Percentiles rank a stretch among this genome's conserved stretches.
phyloP scores from a whole-genome alignment of 2,113 vertebrate species.

The Plecotus auritus region DNA sequence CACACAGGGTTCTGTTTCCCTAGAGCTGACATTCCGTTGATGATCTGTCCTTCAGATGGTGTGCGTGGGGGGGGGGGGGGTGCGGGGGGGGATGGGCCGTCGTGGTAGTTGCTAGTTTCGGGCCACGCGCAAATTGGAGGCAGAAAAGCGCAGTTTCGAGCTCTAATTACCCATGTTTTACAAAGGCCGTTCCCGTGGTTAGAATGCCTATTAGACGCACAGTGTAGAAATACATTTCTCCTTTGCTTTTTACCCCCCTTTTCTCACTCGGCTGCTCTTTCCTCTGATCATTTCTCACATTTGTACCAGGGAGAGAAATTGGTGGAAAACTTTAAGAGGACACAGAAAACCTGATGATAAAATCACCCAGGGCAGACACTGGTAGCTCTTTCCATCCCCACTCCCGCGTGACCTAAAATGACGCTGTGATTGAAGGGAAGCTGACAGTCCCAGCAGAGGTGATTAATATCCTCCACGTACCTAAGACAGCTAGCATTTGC shows the following conservation, averaged over 20 bases:
- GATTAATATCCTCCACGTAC: neutral
- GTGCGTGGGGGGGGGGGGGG: no score
- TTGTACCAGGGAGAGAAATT: neutral
- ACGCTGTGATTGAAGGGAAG: neutral
- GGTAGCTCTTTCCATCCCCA: neutral
- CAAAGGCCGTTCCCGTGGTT: neutral
- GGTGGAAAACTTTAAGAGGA: neutral
- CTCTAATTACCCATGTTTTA: neutral
- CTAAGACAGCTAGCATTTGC: neutral
- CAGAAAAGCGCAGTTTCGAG: neutral
- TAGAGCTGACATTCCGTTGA: neutral
- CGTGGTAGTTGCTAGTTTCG: neutral
- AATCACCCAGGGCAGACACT: neutral
- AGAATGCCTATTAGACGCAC: neutral
- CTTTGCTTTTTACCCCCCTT: conserved; percentile 30
- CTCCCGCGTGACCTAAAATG: neutral
- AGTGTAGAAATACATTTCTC: neutral
- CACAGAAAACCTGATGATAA: neutral
- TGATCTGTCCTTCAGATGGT: neutral
- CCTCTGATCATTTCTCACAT: neutral
- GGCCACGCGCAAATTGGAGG: neutral
- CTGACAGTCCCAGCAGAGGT: neutral
- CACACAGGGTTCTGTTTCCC: neutral
- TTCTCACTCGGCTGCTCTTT: neutral
- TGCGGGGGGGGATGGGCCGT: rapidly evolving